Conservation (phyloP, 2,888 invertebrate genomes). For the Meta bourneti region DNA sequence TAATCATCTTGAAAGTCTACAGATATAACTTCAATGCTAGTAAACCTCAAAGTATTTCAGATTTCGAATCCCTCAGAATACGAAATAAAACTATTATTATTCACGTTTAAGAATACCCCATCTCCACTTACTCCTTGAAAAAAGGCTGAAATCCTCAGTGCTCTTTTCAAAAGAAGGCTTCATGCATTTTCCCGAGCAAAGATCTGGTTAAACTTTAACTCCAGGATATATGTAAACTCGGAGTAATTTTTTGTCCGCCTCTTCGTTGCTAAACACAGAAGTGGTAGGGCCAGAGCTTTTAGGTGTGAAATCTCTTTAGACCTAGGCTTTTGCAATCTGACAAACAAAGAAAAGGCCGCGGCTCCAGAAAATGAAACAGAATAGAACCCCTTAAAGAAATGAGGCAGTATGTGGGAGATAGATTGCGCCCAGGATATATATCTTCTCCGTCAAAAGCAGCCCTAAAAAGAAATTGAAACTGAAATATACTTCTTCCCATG, state of each 20-base stretch:
- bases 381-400: slow-evolving; percentile 39
- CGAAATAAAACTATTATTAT: too few relatives aligned
- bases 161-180: neutral
- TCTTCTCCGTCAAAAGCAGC: slow-evolving; percentile 39
- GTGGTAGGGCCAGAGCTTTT: neutral
- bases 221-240: neutral
- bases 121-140: too few relatives aligned
- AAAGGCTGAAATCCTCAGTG: too few relatives aligned
- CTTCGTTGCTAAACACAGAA: neutral
- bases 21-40: too few relatives aligned
- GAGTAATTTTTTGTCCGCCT: neutral
- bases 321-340: neutral
- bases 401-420: slow-evolving; percentile 20
- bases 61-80: too few relatives aligned
- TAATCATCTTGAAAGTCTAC: too few relatives aligned
- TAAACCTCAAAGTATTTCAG: too few relatives aligned
- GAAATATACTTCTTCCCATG: slow-evolving; percentile 28
- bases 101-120: too few relatives aligned
- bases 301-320: neutral
- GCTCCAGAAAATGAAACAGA: slow-evolving; percentile 31
- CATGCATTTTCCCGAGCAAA: neutral
- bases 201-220: neutral
- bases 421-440: slow-evolving; percentile 43
- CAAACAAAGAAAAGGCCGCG: neutral
- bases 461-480: slow-evolving; percentile 35